These are phyloP conservation scores for Lycia hirtaria DNA, from an alignment of 2,888 invertebrate species.

Conservation along the genomic window DNA sequence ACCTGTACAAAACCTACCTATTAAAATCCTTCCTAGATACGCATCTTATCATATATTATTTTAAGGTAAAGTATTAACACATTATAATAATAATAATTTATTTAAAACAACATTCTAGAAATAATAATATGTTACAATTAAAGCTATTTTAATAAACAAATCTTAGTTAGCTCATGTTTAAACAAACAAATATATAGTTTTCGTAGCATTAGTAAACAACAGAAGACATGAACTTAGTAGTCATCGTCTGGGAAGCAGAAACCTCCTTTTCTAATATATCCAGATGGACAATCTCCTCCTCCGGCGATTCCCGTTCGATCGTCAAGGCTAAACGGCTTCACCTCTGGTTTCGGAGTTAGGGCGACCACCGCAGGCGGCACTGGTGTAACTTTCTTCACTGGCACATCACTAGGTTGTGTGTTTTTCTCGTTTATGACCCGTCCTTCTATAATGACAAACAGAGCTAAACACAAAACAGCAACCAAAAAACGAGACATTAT, in stretches of 20 bases:
- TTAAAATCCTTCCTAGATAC: no score
- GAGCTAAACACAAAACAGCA: conserved; percentile 12
- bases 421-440: conserved; percentile 8
- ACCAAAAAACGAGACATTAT: conserved; percentile 9
- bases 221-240: conserved; percentile 4
- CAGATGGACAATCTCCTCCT: conserved; percentile 46
- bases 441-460: conserved; percentile 23
- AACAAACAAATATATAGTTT: no score
- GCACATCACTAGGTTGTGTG: not conserved
- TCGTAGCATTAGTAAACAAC: not conserved
- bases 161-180: no score
- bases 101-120: no score
- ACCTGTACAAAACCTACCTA: no score
- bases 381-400: not conserved
- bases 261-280: conserved; percentile 40
- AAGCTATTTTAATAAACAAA: no score
- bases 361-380: conserved; percentile 9
- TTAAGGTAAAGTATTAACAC: no score
- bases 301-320: conserved; percentile 28
- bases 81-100: no score
- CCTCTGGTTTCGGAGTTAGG: conserved; percentile 10
- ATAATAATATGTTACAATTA: no score
- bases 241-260: conserved; percentile 51
- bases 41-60: no score
- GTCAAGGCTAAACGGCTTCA: not conserved